Evolutionary conservation across 2,797 vertebrate genomes (phyloP).

Genomic region (Poecilia gillii): DNA sequence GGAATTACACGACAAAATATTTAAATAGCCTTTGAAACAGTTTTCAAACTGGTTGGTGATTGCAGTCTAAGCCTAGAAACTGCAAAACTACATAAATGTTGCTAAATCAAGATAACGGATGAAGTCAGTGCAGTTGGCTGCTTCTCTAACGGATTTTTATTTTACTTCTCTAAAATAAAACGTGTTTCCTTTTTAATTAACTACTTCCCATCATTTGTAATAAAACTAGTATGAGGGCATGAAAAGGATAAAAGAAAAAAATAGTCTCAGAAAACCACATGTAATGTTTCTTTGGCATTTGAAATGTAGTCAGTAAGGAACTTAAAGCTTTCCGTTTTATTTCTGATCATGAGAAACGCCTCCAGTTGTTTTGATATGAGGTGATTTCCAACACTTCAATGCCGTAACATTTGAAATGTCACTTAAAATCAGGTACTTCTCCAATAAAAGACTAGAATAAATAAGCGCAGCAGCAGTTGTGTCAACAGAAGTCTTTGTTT

Average conservation of each 20-base stretch:
- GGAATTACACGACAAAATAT: not conserved
- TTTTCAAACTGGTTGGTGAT: not conserved
- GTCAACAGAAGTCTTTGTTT: not conserved
- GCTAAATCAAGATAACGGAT: not conserved
- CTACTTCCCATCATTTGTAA: slow-evolving; percentile 1
- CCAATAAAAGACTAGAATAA: not conserved
- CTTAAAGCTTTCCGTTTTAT: not conserved
- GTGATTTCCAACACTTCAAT: not conserved
- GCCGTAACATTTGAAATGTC: not conserved
- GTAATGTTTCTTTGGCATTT: not conserved
- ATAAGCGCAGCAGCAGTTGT: not conserved
- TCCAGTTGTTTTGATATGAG: not conserved
- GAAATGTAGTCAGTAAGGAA: not conserved
- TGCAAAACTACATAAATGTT: not conserved
- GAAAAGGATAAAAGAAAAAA: not conserved
- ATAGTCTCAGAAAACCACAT: not conserved
- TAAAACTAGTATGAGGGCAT: not conserved
- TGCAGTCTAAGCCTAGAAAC: not conserved
- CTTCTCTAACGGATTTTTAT: not conserved
- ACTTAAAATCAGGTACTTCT: slow-evolving; percentile 1
- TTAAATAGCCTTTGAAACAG: not conserved
- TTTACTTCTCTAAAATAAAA: not conserved
- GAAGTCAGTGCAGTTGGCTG: not conserved
- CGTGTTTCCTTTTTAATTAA: slow-evolving; percentile 1
- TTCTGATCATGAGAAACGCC: not conserved